Evolutionary conservation across 2,888 invertebrate species (phyloP).

Genomic region (Strigamia crassipes): DNA sequence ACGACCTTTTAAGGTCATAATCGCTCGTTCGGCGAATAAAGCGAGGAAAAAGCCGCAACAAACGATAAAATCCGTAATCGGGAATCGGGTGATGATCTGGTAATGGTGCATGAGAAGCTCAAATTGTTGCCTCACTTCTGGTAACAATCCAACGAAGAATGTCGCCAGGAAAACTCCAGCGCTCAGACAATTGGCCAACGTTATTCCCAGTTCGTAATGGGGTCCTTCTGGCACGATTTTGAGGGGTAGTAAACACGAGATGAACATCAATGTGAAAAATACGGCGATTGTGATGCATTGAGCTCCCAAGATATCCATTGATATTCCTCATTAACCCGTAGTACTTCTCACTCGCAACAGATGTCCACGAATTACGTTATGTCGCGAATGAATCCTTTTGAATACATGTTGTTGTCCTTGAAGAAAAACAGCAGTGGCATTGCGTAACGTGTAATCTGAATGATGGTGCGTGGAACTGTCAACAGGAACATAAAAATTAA

Average conservation of each 20-base stretch:
- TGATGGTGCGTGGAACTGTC: too few relatives aligned
- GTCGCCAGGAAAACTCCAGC: slow-evolving; percentile 59
- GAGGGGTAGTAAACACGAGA: slow-evolving; percentile 47
- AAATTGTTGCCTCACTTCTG: slow-evolving; percentile 56
- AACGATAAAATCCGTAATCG: slow-evolving; percentile 53
- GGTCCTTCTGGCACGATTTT: slow-evolving; percentile 44
- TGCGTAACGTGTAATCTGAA: too few relatives aligned
- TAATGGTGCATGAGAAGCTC: slow-evolving; percentile 49
- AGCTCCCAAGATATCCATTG: slow-evolving; percentile 50
- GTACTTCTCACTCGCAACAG: background rate
- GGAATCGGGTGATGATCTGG: slow-evolving; percentile 49
- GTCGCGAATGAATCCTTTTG: background rate
- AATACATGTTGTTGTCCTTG: too few relatives aligned
- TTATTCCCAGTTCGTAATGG: slow-evolving; percentile 49
- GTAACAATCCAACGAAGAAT: slow-evolving; percentile 56
- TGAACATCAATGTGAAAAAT: slow-evolving; percentile 51
- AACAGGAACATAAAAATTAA: too few relatives aligned
- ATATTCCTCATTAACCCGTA: background rate
- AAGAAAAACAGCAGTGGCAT: too few relatives aligned
- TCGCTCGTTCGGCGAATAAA: slow-evolving; percentile 54
- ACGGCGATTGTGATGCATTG: slow-evolving; percentile 50
- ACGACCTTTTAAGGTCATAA: slow-evolving; percentile 13
- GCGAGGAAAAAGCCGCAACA: slow-evolving; percentile 55
- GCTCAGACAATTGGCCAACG: slow-evolving; percentile 56
- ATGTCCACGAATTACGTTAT: background rate